phyloP scores from a whole-genome alignment of 2,797 vertebrate species.

The Tapirus indicus region DNA sequence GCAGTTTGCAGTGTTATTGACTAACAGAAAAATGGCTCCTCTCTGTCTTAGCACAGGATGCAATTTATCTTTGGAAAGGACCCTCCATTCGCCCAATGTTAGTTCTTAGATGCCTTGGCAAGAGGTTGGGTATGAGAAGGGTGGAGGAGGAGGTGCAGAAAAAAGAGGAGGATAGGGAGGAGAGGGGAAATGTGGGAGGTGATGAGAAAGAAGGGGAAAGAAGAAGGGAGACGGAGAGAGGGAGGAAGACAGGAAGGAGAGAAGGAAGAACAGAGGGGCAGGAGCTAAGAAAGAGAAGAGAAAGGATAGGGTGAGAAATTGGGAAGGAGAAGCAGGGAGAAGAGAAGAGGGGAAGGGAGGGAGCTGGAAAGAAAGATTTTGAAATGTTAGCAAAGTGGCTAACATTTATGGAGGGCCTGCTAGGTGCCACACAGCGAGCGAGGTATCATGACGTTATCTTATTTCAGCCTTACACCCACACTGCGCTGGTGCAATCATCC shows the following conservation, averaged over 20 bases:
- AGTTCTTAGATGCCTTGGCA: neutral
- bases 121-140: neutral
- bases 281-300: neutral
- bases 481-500: neutral
- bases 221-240: neutral
- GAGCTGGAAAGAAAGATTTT: neutral
- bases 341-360: neutral
- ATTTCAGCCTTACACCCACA: neutral
- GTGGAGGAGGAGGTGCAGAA: rapidly evolving
- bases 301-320: neutral
- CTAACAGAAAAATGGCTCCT: neutral
- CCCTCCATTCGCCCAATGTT: neutral
- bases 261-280: neutral
- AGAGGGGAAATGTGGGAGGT: neutral
- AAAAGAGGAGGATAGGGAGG: neutral
- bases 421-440: neutral
- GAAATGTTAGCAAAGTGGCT: neutral
- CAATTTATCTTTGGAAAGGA: neutral
- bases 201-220: neutral
- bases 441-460: neutral
- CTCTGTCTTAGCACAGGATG: neutral
- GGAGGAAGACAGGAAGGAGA: neutral
- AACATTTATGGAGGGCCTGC: neutral
- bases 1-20: neutral
- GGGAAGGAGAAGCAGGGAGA: neutral